Evolutionary conservation across 2,797 vertebrate species (phyloP).

Genomic region (Betta splendens): DNA sequence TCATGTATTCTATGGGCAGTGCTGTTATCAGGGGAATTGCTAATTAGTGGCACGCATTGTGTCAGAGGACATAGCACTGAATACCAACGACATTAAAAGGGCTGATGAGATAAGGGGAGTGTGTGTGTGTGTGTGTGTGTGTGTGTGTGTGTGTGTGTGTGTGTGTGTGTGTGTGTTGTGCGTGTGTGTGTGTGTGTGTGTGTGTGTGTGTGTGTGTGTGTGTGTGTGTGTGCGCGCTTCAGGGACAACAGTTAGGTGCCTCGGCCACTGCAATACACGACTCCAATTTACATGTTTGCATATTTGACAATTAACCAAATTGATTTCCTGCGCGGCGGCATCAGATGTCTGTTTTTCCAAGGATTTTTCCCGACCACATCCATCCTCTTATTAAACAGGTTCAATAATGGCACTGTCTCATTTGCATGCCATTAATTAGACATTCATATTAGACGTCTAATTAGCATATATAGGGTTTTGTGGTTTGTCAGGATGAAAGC

Average conservation of each 20-base stretch:
- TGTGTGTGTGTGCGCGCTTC: conserved; percentile 50
- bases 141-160: no score
- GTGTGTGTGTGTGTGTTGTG: no score
- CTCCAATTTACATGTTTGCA: conserved; percentile 80
- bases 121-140: conserved; percentile 40
- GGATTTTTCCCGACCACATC: conserved; percentile 70
- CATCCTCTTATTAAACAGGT: conserved; percentile 75
- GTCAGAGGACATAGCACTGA: conserved; percentile 74
- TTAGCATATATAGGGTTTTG: conserved; percentile 79
- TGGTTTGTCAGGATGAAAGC: conserved; percentile 73
- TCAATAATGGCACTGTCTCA: conserved; percentile 75
- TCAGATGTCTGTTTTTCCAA: conserved; percentile 66
- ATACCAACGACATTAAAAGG: conserved; percentile 73
- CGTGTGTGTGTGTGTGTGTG: conserved; percentile 41
- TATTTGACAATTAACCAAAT: conserved; percentile 85
- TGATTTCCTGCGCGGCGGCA: conserved; percentile 72
- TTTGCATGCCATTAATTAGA: conserved; percentile 85
- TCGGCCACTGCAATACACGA: conserved; percentile 51
- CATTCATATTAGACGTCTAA: conserved; percentile 75
- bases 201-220: conserved; percentile 39
- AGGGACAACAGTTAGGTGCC: conserved; percentile 57
- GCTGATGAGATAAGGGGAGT: conserved; percentile 75
- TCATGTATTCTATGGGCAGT: conserved; percentile 62
- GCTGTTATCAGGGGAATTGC: conserved; percentile 75
- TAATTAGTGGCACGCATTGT: conserved; percentile 74